Evolutionary conservation across 2,888 invertebrate species (phyloP), one percentile per base, ranked within the genome.

Genomic region (Mimumesa dahlbomi): DNA sequence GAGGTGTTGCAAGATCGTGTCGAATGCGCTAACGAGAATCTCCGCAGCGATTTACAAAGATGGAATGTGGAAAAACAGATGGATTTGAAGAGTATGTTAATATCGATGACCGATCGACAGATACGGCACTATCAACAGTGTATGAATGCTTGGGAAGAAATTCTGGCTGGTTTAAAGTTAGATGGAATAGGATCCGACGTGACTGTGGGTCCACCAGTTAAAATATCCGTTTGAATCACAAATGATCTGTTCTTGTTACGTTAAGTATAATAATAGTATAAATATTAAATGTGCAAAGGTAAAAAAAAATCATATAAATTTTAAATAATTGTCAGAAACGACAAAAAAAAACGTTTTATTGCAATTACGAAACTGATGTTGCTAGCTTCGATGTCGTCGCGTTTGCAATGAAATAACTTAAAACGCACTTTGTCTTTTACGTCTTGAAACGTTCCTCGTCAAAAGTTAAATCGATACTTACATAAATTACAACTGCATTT

Each of bases 1-100:
- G 92, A 92, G 81, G 84, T 90, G 1, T 84, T 91, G 49, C 93
- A 93, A 84, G 94, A 94, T 86, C 92, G 91, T 79, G 89, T 93
- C 45, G 93, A 93, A 84, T 93, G 93, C 82, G 93, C 94, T 0
- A 94, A 94, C 84, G 93, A 94, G 84, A 93, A 93, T 83, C 87
- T 94, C 22, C 90, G 93, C 52, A 93, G 94, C 40, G 94, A 94
- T 85, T 88, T 94, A 66, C 92, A 93, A 53, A 90, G 93, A 62
- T 94, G 94, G 94, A 92, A 93, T 73, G 83, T 90, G 29, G 93
- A 93, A 75, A 94, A 94, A 82, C 92, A 92, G 65, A 89, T 91
- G 29, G 93, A 93, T 85, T 85, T 94, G 52, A 93, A 93, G 83
- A 91, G 91, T 70, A 91, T 94, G 79, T 89, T 94, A 11, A 88